Percentiles rank a stretch among this genome's conserved stretches.
These are phyloP conservation scores for Troides aeacus DNA, from an alignment of 2,888 invertebrate species.

Conservation along the genomic window DNA sequence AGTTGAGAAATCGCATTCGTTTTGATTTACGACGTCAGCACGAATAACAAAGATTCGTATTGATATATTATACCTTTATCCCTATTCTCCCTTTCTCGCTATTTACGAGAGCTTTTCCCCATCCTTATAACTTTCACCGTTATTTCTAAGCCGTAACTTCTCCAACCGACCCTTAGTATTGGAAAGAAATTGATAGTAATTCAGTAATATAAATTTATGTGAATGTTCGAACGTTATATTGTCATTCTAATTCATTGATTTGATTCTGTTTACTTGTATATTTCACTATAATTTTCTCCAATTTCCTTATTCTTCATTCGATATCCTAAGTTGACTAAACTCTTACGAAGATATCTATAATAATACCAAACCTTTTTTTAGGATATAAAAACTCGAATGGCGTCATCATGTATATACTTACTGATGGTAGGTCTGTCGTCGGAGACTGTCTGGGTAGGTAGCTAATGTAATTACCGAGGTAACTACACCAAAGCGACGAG, in stretches of 20 bases:
- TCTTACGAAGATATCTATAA: too few species aligned
- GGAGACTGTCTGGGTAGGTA: too few species aligned
- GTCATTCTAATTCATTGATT: constrained; percentile 2
- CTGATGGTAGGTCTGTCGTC: too few species aligned
- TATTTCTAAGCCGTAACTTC: constrained; percentile 73
- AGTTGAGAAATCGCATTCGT: constrained; percentile 55
- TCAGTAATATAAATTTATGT: constrained; percentile 28
- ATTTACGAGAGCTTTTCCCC: constrained; percentile 74
- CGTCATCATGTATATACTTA: too few species aligned
- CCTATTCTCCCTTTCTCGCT: constrained; percentile 71
- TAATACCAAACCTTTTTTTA: too few species aligned
- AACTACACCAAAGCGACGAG: too few species aligned
- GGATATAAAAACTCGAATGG: too few species aligned
- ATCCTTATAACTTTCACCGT: constrained; percentile 76
- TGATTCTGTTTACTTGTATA: background rate
- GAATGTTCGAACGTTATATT: constrained; percentile 18
- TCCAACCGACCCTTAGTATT: constrained; percentile 44
- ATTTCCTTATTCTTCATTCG: background rate
- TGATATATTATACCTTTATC: constrained; percentile 80
- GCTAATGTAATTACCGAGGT: too few species aligned
- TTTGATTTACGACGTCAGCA: constrained; percentile 74
- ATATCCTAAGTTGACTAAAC: too few species aligned
- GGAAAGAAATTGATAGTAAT: constrained; percentile 30
- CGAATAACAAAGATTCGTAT: constrained; percentile 80
- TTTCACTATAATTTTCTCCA: background rate